Base-by-base conservation (phyloP, 2,888 invertebrate genomes). In the Netelia melanura region DNA sequence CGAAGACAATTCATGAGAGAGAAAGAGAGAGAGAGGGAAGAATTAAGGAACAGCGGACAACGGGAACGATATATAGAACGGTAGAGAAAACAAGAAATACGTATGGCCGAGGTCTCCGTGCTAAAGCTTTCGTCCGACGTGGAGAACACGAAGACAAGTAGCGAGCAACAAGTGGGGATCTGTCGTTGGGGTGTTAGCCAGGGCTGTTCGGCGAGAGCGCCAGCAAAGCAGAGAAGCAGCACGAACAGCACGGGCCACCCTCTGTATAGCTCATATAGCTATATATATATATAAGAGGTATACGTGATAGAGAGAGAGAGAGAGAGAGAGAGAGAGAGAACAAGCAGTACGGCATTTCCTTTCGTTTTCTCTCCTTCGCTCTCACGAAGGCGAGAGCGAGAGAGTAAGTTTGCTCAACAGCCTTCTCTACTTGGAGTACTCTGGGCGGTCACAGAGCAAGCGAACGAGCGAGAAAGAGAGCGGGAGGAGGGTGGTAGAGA, bases 141-240 rank as follows among this genome's bases (percentile, higher is more conserved):
- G 64, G 58, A 74, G 64, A 75, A 71, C 58, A 75, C 74, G 54
- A 83, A 86, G 84, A 83, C 87, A 87, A 90, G 90, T 87, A 88
- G 86, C 86, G 86, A 89, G 90, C 90, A 90, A 90, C 90, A 90
- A 90, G 90, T 90, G 90, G 88, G 87, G 87, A 89, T 88, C 86
- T 89, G 86, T 85, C 79, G 85, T 76, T 67, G 79, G 82, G 79
- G 86, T 87, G 89, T 88, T 83, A 83, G 82, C 83, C 75, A 86
- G 70, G 74, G 84, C 56, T 84, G 84, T 84, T 81, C 81, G 68
- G 83, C 67, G 72, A 77, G 81, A 72, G 81, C 76, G 75, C 67
- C 76, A 70, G 74, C 81, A 84, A 78, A 84, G 84, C 77, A 78
- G 84, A 71, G 75, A 72, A 79, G 64, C 78, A 76, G 77, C 71